These are phyloP conservation scores for Oligia fasciuncula DNA, from an alignment of 2,888 invertebrate species.

Conservation along the genomic window DNA sequence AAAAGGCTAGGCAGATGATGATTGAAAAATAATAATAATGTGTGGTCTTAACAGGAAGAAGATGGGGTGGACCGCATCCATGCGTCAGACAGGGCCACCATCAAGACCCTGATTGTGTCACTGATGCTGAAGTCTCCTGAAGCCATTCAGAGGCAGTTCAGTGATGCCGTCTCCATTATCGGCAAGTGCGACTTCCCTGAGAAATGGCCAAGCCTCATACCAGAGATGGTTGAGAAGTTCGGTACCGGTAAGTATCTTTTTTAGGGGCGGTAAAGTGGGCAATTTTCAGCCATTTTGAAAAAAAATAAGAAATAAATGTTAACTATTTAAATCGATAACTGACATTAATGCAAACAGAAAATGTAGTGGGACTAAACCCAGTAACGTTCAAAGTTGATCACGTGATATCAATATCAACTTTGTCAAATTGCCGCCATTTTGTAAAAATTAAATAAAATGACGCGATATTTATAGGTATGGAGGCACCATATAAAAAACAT, in stretches of 20 bases:
- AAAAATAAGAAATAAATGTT: too few species aligned
- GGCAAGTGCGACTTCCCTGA: conserved; percentile 99
- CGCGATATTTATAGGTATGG: neutral
- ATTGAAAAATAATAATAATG: neutral
- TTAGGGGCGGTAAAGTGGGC: neutral
- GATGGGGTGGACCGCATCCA: conserved; percentile 95
- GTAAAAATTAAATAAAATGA: neutral
- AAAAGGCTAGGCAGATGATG: neutral
- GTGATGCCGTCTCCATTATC: conserved; percentile 98
- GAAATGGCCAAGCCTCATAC: conserved; percentile 98
- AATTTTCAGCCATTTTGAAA: too few species aligned
- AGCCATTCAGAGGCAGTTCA: conserved; percentile 97
- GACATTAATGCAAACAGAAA: neutral
- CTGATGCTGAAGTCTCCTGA: conserved; percentile 98
- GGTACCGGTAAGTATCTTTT: conserved; percentile 89
- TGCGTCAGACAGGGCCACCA: conserved; percentile 93
- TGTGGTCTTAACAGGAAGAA: conserved; percentile 89
- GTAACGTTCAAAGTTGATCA: neutral
- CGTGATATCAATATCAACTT: neutral
- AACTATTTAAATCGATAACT: neutral
- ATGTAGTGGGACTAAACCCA: neutral
- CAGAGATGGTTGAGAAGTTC: conserved; percentile 98
- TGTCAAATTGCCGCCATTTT: neutral
- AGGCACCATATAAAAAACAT: too few species aligned
- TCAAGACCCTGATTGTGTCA: conserved; percentile 96